Evolutionary conservation across 2,888 invertebrate species (phyloP), one percentile per base, ranked within the genome.

Genomic region (Rhopalosiphum nymphaeae): DNA sequence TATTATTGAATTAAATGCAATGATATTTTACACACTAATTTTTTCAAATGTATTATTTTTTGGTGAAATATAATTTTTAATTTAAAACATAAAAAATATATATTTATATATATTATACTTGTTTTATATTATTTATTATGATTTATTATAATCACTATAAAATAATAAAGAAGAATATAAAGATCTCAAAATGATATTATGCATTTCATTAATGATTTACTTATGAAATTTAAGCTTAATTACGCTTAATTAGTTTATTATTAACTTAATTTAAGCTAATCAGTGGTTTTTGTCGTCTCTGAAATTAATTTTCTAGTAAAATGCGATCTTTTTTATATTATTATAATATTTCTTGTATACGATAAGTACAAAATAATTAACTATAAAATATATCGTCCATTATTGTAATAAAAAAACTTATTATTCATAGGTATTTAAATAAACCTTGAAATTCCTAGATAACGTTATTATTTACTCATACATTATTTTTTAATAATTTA

Each of bases 221-320:
- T n/a, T 42, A 10, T 11, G 26, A 56, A 56, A 56, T 56, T 11
- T 42, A 36, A 67, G 67, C 67, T 67, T 67, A 67, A 67, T 67
- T 67, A 67, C 16, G n/a, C 36, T n/a, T 36, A 89, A 42, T 89
- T 89, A 89, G 42, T 56, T 56, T 89, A 56, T 36, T 89, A 56
- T 57, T 56, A 53, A 88, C 36, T 25, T 53, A 25, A 36, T 53
- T 56, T 36, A 25, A 42, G 36, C 36, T 53, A 10, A 25, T 88
- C 88, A 89, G 36, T 89, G 56, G 56, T 44, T 46, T 44, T 86
- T 86, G 29, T 86, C 26, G 11, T 86, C 86, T 86, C 29, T 16
- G 29, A 86, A 86, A 29, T 26, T 86, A 26, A 86, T 86, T 86
- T 46, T 5, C 13, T 46, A 26, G 26, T 44, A 86, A 46, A 86